phyloP scores from a whole-genome alignment of 2,888 invertebrate species.

The Clusia tigrina region DNA sequence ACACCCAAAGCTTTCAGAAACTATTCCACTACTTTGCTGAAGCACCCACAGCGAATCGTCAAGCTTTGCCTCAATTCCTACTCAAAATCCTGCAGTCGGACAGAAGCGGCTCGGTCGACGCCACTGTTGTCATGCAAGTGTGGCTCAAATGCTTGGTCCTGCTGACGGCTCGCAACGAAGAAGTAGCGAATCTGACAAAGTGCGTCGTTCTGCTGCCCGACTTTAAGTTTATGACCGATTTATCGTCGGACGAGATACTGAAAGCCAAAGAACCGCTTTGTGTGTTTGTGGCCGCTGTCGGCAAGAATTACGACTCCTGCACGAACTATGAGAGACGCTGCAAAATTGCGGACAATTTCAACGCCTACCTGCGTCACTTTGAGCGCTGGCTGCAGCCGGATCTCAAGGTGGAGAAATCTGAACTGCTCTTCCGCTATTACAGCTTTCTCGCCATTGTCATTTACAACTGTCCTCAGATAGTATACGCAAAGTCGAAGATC shows the following conservation, averaged over 20 bases:
- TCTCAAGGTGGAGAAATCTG: conserved; percentile 49
- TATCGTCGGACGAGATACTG: conserved; percentile 41
- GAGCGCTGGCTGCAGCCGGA: conserved; percentile 58
- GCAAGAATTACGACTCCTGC: conserved; percentile 39
- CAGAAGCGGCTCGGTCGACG: conserved; percentile 38
- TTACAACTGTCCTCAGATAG: conserved; percentile 59
- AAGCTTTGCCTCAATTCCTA: conserved; percentile 52
- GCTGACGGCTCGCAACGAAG: conserved; percentile 54
- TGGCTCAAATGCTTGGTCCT: conserved; percentile 62
- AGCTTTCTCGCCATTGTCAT: conserved; percentile 63
- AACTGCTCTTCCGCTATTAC: conserved; percentile 56
- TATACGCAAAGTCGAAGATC: conserved; percentile 58
- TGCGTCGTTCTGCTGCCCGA: conserved; percentile 50
- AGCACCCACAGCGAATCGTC: conserved; percentile 49
- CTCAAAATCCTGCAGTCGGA: conserved; percentile 45
- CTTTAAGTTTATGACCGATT: conserved; percentile 47
- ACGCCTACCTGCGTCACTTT: conserved; percentile 56
- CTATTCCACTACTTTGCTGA: conserved; percentile 51
- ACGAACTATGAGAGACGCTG: conserved; percentile 45
- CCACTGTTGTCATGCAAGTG: conserved; percentile 51
- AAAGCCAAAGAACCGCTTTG: conserved; percentile 59
- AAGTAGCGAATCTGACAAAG: conserved; percentile 50
- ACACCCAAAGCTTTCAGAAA: conserved; percentile 46
- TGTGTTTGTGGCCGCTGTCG: conserved; percentile 58
- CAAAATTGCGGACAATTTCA: conserved; percentile 55